Base-by-base conservation (phyloP, 2,888 invertebrate genomes). In the Polydrusus cervinus region DNA sequence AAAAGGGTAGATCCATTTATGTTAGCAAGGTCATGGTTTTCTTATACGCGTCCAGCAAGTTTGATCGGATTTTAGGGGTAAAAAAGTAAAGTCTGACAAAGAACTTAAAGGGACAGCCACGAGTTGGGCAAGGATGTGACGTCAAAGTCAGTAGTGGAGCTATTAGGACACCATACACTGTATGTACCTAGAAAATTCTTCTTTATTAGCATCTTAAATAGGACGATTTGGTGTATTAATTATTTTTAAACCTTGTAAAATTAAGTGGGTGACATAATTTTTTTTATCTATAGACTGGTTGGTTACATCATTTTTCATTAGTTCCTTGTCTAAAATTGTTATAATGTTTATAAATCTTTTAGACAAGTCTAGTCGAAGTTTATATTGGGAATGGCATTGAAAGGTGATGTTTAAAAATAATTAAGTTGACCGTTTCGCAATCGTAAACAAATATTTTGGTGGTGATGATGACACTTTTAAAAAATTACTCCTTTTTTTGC, bases 341-440 rank as follows among this genome's bases (percentile, higher is more conserved):
- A 34, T 51, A 18, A 13, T 51, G 18, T 51, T 51, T 51, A 11
- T 51, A 51, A 10, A 20, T 51, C 10, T 51, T 20, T 51, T 51
- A 53, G 20, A 53, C 53, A 53, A 30, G 53, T 53, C 53, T 53
- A 10, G 30, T 11, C 3, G 34, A 34, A 53, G 53, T 53, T 53
- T 13, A 30, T 11, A 51, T 51, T 13, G 25, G 7, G 53, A 30
- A 7, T 30, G 53, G 25, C 53, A 53, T 53, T 53, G 53, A 53
- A 53, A 13, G 51, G 10, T 51, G 20, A 11, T 9, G 47, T 30
- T 53, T 25, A 8, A 53, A 53, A 53, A 53, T 53, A 30, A 20
- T 25, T 20, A 18, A 51, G 53, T 53, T 53, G 53, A 53, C 53
- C 53, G 53, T 53, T 53, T 53, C 30, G 25, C 53, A 53, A 53